A percentile compares a stretch with the other conserved stretches of the same genome.
These are phyloP conservation scores for Syrmaticus mikado DNA, from an alignment of 2,113 vertebrate species.

Conservation along the genomic window DNA sequence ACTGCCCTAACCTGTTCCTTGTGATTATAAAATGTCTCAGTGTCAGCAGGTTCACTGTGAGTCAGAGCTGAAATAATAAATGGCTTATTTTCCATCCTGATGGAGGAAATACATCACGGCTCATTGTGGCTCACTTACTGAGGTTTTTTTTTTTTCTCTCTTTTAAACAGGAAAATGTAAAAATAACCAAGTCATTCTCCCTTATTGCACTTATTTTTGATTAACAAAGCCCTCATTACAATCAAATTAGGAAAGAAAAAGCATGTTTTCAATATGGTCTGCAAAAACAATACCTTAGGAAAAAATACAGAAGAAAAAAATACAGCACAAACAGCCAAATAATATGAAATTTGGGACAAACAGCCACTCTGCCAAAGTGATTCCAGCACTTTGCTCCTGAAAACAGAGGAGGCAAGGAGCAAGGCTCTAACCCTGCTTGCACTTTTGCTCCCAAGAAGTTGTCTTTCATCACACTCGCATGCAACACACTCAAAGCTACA, in stretches of 20 bases:
- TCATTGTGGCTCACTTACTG: conserved; percentile 89
- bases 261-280: conserved; percentile 64
- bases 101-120: conserved; percentile 97
- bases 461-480: neutral
- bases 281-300: conserved; percentile 71
- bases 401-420: conserved; percentile 46
- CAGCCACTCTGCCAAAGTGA: conserved; percentile 62
- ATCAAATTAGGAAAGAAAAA: conserved; percentile 70
- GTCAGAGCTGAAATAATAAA: conserved; percentile 94
- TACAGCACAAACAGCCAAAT: conserved; percentile 58
- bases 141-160: conserved; percentile 70
- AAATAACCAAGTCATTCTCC: conserved; percentile 89
- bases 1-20: conserved; percentile 83
- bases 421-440: neutral
- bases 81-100: conserved; percentile 93
- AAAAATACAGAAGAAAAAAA: conserved; percentile 63
- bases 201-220: conserved; percentile 75
- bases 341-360: conserved; percentile 64
- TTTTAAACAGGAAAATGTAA: conserved; percentile 96
- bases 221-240: conserved; percentile 78
- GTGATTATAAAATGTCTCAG: conserved; percentile 80
- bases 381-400: conserved; percentile 31
- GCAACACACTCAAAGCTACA: neutral
- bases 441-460: neutral
- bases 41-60: conserved; percentile 87